These are phyloP conservation scores for Hydrolagus affinis DNA, from an alignment of 2,113 vertebrate genomes.

Conservation along the genomic window DNA sequence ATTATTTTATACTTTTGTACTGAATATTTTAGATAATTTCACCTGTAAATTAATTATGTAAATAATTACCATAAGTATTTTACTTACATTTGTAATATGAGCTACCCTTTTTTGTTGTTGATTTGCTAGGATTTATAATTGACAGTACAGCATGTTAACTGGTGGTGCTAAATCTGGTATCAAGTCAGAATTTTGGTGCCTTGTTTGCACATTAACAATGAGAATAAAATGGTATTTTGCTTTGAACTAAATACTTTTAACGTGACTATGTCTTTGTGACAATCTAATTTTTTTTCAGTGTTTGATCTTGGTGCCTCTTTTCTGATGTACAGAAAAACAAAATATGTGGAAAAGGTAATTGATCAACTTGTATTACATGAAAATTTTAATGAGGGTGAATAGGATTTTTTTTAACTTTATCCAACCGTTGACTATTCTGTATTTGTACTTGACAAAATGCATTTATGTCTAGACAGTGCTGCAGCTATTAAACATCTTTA, in stretches of 20 bases:
- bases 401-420: no score
- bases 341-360: background rate
- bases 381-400: no score
- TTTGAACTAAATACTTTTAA: background rate
- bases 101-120: conserved; percentile 52
- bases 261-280: background rate
- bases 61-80: conserved; percentile 64
- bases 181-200: conserved; percentile 49
- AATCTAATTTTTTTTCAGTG: background rate
- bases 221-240: conserved; percentile 50
- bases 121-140: conserved; percentile 39
- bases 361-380: background rate
- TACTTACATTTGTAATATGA: conserved; percentile 59
- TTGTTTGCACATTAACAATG: conserved; percentile 57
- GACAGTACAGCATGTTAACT: conserved; percentile 28
- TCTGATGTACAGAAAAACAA: background rate
- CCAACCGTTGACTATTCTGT: no score
- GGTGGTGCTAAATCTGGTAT: conserved; percentile 33
- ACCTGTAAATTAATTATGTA: conserved; percentile 82
- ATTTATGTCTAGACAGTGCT: no score
- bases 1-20: conserved; percentile 58
- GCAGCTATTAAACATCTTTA: no score
- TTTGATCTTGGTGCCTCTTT: background rate
- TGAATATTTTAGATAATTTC: conserved; percentile 45
- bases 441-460: no score